Base-by-base conservation (phyloP, 2,113 vertebrate species). In the Ornithorhynchus anatinus region DNA sequence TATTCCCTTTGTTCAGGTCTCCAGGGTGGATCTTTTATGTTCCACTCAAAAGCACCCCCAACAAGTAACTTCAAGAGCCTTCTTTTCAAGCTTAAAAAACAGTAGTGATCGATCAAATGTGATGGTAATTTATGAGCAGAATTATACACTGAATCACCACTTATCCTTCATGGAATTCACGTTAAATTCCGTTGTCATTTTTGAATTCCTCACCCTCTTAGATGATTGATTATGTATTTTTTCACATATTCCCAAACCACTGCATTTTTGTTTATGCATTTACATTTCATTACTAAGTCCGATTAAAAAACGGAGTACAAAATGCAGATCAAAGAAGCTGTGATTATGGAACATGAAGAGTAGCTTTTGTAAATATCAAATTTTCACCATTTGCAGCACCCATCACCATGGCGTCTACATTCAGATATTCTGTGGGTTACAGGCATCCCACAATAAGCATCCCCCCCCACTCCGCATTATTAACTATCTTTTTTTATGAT, bases 151-250 rank as follows among this genome's bases (percentile, higher is more conserved):
- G 52, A 64, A 25, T 19, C 53, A 10, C n/a, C 53, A 20, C 43
- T 69, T 78, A 23, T 35, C 63, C 36, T 64, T 59, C 32, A 48
- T 59, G 40, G 36, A 59, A 54, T 66, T n/a, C n/a, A n/a, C n/a
- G 37, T 57, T 80, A 45, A 17, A 10, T 51, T 77, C 76, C 70
- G 35, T 37, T 73, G 32, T 20, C 17, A 64, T 64, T 73, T 64
- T 58, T 67, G 57, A 67, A 59, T 38, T 60, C 48, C 53, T 71
- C 61, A 38, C 53, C 76, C 29, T 60, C 61, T 2, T 47, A 51
- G 51, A 32, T 75, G 54, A 64, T 51, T 50, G 47, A 50, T 50
- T 14, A 50, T 16, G 25, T 29, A 50, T 50, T 14, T 27, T 16
- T 50, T 29, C 47, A 27, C 47, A 29, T 29, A 27, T 29, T 23